phyloP scores from a whole-genome alignment of 2,888 invertebrate genomes.

The Philaethria dido region DNA sequence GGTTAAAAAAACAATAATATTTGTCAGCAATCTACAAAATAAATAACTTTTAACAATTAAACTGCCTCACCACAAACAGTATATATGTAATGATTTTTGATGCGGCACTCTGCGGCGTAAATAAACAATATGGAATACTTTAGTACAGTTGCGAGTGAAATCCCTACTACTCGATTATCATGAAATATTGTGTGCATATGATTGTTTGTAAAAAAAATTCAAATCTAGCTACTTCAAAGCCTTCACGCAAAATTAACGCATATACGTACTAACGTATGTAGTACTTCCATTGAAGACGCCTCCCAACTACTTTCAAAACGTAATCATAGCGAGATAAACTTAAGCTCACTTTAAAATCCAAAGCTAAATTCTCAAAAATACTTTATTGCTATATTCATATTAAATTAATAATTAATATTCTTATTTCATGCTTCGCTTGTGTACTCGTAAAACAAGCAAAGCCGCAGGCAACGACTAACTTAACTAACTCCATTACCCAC shows the following conservation, averaged over 20 bases:
- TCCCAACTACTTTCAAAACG: too few relatives aligned
- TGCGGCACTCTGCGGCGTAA: slow-evolving; percentile 13
- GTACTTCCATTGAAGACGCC: too few relatives aligned
- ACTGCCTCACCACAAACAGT: slow-evolving; percentile 10
- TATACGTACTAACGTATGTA: too few relatives aligned
- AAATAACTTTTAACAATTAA: slow-evolving; percentile 19
- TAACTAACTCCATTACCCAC: not conserved
- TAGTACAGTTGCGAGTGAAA: not conserved
- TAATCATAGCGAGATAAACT: too few relatives aligned
- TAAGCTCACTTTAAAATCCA: too few relatives aligned
- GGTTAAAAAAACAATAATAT: not conserved
- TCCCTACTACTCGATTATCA: too few relatives aligned
- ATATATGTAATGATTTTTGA: slow-evolving; percentile 15
- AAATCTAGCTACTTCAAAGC: too few relatives aligned
- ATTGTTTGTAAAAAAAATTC: too few relatives aligned
- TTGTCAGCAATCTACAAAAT: slow-evolving; percentile 3
- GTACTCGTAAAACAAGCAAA: not conserved
- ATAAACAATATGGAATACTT: slow-evolving; percentile 6
- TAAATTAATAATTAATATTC: not conserved
- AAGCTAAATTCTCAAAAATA: too few relatives aligned
- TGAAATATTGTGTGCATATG: too few relatives aligned
- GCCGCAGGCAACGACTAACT: not conserved
- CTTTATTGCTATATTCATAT: not conserved
- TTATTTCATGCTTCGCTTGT: not conserved
- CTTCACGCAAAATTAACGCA: too few relatives aligned